These are phyloP conservation scores for Eulemur rubriventer DNA, from an alignment of 2,797 vertebrate genomes.

Conservation along the genomic window DNA sequence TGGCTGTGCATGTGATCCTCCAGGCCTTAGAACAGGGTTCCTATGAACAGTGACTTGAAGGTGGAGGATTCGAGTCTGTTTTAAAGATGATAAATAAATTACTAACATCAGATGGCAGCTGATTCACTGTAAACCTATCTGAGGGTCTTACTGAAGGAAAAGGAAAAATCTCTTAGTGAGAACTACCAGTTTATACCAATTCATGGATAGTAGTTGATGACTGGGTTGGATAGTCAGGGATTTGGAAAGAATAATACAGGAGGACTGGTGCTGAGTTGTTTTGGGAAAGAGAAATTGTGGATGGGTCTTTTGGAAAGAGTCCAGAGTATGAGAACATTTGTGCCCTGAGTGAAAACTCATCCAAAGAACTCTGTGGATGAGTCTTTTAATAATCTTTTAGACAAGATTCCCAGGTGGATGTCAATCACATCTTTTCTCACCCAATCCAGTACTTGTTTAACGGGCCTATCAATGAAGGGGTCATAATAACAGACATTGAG, in stretches of 20 bases:
- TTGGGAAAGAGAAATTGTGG: not conserved
- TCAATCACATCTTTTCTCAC: not conserved
- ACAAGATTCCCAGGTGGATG: not conserved
- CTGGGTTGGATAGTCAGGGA: not conserved
- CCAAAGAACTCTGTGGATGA: not conserved
- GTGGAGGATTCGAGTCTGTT: not conserved
- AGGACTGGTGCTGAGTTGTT: not conserved
- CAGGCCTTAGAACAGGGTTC: not conserved
- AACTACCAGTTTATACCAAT: not conserved
- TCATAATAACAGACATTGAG: not conserved
- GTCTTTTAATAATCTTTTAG: not conserved
- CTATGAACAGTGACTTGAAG: not conserved
- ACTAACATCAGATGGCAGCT: not conserved
- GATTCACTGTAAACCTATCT: not conserved
- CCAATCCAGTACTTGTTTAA: not conserved
- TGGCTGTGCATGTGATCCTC: not conserved
- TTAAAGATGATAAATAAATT: not conserved
- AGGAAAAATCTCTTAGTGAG: not conserved
- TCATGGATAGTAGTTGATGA: not conserved
- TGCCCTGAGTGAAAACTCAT: not conserved
- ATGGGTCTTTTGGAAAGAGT: not conserved
- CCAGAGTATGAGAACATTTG: not conserved
- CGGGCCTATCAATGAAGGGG: not conserved
- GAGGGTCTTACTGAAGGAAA: not conserved
- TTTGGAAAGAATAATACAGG: not conserved